Evolutionary conservation across 2,797 vertebrate genomes (phyloP).

Genomic region (Huso huso): DNA sequence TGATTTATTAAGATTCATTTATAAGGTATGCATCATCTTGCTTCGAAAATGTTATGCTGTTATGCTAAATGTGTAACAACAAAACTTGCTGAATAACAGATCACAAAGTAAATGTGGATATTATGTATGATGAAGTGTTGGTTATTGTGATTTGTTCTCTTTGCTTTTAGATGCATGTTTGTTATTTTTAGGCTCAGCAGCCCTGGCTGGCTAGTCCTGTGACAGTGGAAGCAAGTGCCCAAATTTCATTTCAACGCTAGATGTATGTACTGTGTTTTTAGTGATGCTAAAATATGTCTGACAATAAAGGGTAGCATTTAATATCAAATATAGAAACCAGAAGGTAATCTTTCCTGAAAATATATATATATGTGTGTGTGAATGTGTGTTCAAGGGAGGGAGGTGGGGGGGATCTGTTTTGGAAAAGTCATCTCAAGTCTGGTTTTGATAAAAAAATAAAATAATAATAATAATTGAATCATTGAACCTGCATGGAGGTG

Average conservation of each 20-base stretch:
- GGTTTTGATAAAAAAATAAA: too few species aligned
- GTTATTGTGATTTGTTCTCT: constrained; percentile 39
- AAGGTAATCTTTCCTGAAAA: too few species aligned
- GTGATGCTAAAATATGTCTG: background rate
- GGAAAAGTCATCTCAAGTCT: too few species aligned
- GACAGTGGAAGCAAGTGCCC: constrained; percentile 24
- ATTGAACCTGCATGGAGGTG: too few species aligned
- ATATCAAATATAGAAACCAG: too few species aligned
- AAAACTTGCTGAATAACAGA: constrained; percentile 15
- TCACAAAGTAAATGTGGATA: constrained; percentile 39
- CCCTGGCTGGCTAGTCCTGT: constrained; percentile 25
- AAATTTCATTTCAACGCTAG: constrained; percentile 22
- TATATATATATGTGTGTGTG: constrained; percentile 40
- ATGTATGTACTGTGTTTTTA: constrained; percentile 24
- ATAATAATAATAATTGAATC: too few species aligned
- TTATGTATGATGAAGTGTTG: constrained; percentile 31
- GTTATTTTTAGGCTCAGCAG: constrained; percentile 36
- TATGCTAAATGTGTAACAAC: too few species aligned
- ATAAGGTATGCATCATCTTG: too few species aligned
- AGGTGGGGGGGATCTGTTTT: too few species aligned
- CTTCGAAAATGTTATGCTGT: too few species aligned
- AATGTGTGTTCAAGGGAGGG: constrained; percentile 27
- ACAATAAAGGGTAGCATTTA: background rate
- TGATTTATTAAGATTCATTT: too few species aligned
- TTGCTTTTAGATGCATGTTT: constrained; percentile 31